phyloP scores from a whole-genome alignment of 2,113 vertebrate genomes.

The Nycticryphes semicollaris region DNA sequence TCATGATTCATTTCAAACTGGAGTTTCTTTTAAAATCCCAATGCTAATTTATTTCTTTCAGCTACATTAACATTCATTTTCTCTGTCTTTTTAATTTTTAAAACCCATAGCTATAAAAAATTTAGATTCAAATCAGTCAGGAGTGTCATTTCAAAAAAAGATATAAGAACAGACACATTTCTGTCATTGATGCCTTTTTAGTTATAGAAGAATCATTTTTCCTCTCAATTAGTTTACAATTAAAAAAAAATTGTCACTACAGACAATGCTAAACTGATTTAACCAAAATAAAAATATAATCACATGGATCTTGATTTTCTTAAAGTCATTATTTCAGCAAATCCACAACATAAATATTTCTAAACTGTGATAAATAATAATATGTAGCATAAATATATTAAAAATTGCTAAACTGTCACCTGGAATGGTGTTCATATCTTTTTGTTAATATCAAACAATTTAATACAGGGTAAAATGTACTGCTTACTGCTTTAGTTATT shows the following conservation, averaged over 20 bases:
- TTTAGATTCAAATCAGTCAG: slow-evolving; percentile 43
- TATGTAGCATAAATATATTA: not conserved
- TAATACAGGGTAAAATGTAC: not conserved
- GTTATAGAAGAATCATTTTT: slow-evolving; percentile 35
- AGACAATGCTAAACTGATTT: slow-evolving; percentile 51
- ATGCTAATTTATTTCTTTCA: slow-evolving; percentile 50
- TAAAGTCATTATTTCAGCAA: not conserved
- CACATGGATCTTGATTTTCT: not conserved
- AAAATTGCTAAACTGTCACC: not conserved
- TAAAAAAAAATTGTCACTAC: not conserved
- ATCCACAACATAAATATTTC: not conserved
- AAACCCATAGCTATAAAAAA: slow-evolving; percentile 57
- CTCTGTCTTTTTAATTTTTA: slow-evolving; percentile 45
- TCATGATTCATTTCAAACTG: not conserved
- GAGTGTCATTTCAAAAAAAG: slow-evolving; percentile 44
- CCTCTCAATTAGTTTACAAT: slow-evolving; percentile 53
- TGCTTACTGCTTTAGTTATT: not conserved
- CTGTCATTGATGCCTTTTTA: slow-evolving; percentile 30
- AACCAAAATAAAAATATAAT: slow-evolving; percentile 5
- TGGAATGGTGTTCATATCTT: not conserved
- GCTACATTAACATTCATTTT: not conserved
- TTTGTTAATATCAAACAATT: not conserved
- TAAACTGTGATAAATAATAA: not conserved
- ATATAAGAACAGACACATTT: slow-evolving; percentile 34
- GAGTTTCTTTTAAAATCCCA: slow-evolving; percentile 6